A percentile compares a stretch with the other conserved stretches of the same genome.
phyloP scores from a whole-genome alignment of 2,888 invertebrate genomes.

The Schrankia costaestrigalis region DNA sequence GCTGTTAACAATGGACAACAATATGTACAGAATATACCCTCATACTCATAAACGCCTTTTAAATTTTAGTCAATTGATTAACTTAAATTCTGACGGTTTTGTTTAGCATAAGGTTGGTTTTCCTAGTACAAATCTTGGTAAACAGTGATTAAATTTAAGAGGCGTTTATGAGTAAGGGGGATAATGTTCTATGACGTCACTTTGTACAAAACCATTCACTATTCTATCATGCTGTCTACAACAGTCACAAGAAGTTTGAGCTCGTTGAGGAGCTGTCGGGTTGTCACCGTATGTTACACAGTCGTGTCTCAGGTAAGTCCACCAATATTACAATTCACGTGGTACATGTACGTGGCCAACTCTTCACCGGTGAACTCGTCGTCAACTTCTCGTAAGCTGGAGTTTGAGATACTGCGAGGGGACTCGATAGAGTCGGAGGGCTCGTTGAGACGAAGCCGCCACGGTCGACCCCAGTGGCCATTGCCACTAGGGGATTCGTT shows the following conservation, averaged over 20 bases:
- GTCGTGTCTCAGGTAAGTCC: constrained; percentile 69
- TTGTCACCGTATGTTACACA: constrained; percentile 39
- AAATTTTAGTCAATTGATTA: too few relatives aligned
- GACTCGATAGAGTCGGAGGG: constrained; percentile 70
- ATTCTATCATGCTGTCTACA: too few relatives aligned
- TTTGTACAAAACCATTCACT: too few relatives aligned
- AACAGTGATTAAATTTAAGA: too few relatives aligned
- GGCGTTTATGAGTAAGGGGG: too few relatives aligned
- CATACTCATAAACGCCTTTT: too few relatives aligned
- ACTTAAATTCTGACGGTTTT: too few relatives aligned
- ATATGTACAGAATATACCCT: constrained; percentile 3
- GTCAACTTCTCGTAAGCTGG: constrained; percentile 86
- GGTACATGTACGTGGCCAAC: constrained; percentile 85
- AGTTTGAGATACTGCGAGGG: constrained; percentile 85
- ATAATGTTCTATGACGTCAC: too few relatives aligned
- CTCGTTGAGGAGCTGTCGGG: constrained; percentile 14
- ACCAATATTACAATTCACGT: constrained; percentile 79
- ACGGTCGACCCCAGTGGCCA: constrained; percentile 59
- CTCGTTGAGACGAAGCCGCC: constrained; percentile 50
- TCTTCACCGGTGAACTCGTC: constrained; percentile 85
- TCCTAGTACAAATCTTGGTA: too few relatives aligned
- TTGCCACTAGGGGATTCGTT: constrained; percentile 62
- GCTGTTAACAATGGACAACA: neutral
- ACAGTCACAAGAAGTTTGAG: constrained; percentile 22
- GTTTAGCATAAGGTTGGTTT: too few relatives aligned